Evolutionary conservation across 2,113 vertebrate genomes (phyloP).

Genomic region (Chamaetylas fuelleborni): DNA sequence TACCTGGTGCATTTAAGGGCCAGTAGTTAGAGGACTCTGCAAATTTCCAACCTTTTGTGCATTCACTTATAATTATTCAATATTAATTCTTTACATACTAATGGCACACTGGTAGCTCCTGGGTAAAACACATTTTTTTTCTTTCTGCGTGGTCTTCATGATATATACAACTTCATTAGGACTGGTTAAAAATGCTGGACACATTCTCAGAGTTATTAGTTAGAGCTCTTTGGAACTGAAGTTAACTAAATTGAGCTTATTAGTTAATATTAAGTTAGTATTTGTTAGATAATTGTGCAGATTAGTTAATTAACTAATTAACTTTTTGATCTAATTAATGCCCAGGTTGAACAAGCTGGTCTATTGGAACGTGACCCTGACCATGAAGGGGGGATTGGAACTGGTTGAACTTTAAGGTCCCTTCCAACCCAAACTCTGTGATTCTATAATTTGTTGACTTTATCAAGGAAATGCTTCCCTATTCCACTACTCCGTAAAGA

Average conservation of each 20-base stretch:
- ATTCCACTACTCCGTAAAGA: neutral
- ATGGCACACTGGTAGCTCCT: neutral
- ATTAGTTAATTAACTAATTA: neutral
- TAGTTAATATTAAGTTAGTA: neutral
- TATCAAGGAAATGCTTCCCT: neutral
- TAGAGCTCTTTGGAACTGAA: neutral
- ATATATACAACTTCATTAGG: neutral
- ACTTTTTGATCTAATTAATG: neutral
- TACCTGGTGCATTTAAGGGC: neutral
- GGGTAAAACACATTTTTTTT: neutral
- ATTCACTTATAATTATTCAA: neutral
- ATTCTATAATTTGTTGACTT: neutral
- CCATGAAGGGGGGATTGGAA: neutral
- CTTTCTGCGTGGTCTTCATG: neutral
- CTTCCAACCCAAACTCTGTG: neutral
- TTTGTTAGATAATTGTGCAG: neutral
- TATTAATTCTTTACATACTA: neutral
- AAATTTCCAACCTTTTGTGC: neutral
- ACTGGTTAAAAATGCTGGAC: neutral
- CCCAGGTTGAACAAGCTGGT: neutral
- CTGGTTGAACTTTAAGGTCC: neutral
- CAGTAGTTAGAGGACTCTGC: neutral
- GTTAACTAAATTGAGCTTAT: neutral
- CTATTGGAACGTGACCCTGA: neutral
- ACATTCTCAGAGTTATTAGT: neutral